Base-by-base conservation (phyloP, 2,797 vertebrate species). In the Pagetopsis macropterus region DNA sequence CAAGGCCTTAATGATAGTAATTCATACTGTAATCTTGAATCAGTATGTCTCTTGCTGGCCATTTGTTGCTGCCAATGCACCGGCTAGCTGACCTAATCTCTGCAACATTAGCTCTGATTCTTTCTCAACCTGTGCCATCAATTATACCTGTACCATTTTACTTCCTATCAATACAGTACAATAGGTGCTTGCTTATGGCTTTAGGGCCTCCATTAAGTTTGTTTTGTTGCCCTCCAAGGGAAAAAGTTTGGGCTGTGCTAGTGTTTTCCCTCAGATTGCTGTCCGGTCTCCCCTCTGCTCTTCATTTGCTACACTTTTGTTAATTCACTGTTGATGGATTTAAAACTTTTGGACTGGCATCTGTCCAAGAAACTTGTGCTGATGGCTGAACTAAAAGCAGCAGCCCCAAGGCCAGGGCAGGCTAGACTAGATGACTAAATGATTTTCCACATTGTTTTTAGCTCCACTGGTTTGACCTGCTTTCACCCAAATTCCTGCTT, bases 401-500 rank as follows among this genome's bases (percentile, higher is more conserved):
- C 51, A 70, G 3, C 27, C 23, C 5, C 14, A 44, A 50, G 50
- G 59, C 55, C 27, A 61, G 57, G 21, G 13, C 65, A 33, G n/a
- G 46, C 64, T 60, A 54, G 50, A 63, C 59, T 68, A 55, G 82
- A 68, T 72, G 46, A 58, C 60, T 69, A 31, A 75, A 73, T 68
- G 57, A 77, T 72, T 91, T 83, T 82, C 87, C 73, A 72, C 54
- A 65, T 64, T 82, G 75, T 56, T 76, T 81, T 77, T 84, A 75
- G 67, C 69, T 63, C 78, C 52, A 69, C 86, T 88, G 72, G 85
- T 87, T 82, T 89, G 83, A 91, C 90, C 85, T 87, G 82, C 82
- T 90, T 87, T 87, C 33, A 45, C 62, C 63, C 54, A 80, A 81
- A 91, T 89, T 87, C 87, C 76, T 79, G 12, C 63, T 72, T 48